Conservation (phyloP, 2,113 vertebrate species). For the Chitala chitala region DNA sequence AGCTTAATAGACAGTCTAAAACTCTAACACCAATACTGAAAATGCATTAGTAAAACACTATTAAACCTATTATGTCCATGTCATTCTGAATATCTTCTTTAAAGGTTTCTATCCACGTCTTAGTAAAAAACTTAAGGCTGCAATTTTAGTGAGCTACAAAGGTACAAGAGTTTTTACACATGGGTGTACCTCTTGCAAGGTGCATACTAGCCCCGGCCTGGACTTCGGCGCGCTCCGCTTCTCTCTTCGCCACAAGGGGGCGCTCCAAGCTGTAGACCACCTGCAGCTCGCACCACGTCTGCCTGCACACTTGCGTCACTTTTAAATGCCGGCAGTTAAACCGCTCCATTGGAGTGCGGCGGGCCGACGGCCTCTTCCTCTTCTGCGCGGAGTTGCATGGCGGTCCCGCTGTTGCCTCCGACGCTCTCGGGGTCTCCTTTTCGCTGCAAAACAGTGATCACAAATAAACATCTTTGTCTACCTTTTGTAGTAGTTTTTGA, state of each 20-base stretch:
- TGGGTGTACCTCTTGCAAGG: constrained; percentile 54
- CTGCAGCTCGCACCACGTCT: constrained; percentile 69
- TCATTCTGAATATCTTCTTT: no score
- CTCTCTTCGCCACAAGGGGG: constrained; percentile 39
- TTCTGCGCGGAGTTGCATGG: background rate
- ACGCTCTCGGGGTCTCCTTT: background rate
- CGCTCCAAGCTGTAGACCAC: constrained; percentile 49
- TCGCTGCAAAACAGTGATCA: background rate
- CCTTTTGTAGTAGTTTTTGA: no score
- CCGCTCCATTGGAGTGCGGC: constrained; percentile 46
- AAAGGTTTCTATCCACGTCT: no score
- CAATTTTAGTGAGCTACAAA: background rate
- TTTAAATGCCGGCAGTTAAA: constrained; percentile 51
- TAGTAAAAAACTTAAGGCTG: no score
- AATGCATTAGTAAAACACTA: no score
- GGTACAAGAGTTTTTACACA: background rate
- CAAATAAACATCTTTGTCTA: no score
- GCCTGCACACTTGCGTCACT: constrained; percentile 58
- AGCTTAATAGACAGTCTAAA: no score
- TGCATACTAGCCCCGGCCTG: constrained; percentile 57
- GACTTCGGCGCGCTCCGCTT: constrained; percentile 40
- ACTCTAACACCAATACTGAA: no score
- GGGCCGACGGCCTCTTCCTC: constrained; percentile 22
- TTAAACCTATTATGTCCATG: no score
- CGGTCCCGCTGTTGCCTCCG: no score